A percentile compares a stretch with the other conserved stretches of the same genome.
Conservation (phyloP, 2,113 vertebrate genomes). For the Hippopotamus amphibius region DNA sequence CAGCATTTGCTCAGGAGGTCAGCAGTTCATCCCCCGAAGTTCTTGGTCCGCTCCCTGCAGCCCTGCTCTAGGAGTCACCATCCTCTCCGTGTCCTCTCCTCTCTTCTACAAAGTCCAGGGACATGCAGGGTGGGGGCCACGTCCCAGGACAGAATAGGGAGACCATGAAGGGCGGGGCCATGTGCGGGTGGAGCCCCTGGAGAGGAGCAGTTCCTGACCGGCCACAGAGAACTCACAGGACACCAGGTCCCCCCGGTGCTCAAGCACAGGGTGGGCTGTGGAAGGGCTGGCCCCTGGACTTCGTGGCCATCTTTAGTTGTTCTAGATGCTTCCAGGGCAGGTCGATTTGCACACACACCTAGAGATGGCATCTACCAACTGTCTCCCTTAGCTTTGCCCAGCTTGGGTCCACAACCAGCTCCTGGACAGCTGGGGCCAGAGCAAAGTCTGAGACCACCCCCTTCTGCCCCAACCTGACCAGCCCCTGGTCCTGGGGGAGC, state of each 20-base stretch:
- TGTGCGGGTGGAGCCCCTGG: fast-evolving
- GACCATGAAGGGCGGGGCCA: not conserved
- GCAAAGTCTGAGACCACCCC: not conserved
- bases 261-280: not conserved
- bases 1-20: not conserved
- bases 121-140: not conserved
- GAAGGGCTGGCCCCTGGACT: not conserved
- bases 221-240: not conserved
- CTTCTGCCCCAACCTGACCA: not conserved
- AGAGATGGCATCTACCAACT: not conserved
- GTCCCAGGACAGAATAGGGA: not conserved
- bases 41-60: not conserved
- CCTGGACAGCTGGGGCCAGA: not conserved
- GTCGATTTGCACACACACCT: not conserved
- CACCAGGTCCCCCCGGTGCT: too few relatives aligned
- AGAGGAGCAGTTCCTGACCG: not conserved
- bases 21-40: not conserved
- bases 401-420: not conserved
- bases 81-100: not conserved
- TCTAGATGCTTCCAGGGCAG: not conserved
- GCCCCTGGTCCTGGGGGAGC: too few relatives aligned
- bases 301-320: too few relatives aligned
- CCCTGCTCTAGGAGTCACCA: not conserved
- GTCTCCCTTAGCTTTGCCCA: not conserved
- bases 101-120: not conserved